A percentile compares a stretch with the other conserved stretches of the same genome.
phyloP scores from a whole-genome alignment of 2,888 invertebrate genomes.

The Ennomos fuscantarius region DNA sequence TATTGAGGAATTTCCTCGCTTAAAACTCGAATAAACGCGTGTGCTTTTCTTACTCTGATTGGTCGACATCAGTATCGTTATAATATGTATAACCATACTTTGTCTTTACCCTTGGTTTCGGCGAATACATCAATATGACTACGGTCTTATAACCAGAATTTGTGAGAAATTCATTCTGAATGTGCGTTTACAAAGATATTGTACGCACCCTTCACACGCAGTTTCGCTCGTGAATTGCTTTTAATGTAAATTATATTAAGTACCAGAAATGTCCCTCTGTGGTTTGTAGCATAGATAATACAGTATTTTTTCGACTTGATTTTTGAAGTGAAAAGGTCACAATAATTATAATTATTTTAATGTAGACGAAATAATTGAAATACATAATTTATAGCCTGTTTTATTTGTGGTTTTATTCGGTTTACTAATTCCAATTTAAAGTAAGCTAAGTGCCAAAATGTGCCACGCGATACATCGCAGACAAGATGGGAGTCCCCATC shows the following conservation, averaged over 20 bases:
- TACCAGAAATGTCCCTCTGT: background rate
- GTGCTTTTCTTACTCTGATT: conserved; percentile 3
- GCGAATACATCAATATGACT: conserved; percentile 20
- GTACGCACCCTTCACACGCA: background rate
- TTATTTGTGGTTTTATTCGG: conserved; percentile 57
- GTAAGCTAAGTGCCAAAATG: background rate
- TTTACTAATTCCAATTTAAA: conserved; percentile 27
- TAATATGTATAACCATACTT: conserved; percentile 29
- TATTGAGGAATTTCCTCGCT: too few species aligned
- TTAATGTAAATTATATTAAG: background rate
- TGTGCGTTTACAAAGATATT: background rate
- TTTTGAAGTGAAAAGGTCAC: conserved; percentile 59
- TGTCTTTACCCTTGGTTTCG: conserved; percentile 16
- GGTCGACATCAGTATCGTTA: conserved; percentile 24
- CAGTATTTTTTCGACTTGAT: conserved; percentile 60
- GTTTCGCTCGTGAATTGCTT: conserved; percentile 7
- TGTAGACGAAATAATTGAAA: conserved; percentile 51
- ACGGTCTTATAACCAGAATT: conserved; percentile 17
- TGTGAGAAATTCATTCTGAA: background rate
- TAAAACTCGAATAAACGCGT: background rate
- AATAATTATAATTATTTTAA: conserved; percentile 44
- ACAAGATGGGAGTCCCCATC: too few species aligned
- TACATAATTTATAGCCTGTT: conserved; percentile 70
- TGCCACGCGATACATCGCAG: too few species aligned
- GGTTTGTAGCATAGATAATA: conserved; percentile 56